phyloP scores from a whole-genome alignment of 2,113 vertebrate genomes.

The Crotalus tigris region DNA sequence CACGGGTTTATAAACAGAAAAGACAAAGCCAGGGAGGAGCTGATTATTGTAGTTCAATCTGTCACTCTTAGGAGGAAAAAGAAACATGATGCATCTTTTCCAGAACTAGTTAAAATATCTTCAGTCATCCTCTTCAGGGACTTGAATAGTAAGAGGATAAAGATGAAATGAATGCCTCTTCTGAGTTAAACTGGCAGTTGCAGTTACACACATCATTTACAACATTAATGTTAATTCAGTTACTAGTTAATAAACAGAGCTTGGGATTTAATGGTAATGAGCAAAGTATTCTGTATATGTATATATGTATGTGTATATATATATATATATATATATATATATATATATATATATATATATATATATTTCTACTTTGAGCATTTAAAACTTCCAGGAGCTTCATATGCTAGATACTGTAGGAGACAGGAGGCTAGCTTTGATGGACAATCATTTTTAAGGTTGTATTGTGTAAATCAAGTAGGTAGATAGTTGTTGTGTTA shows the following conservation, averaged over 20 bases:
- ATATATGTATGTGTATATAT: neutral
- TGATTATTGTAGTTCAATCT: neutral
- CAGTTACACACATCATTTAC: neutral
- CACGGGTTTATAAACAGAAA: neutral
- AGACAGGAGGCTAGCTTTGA: neutral
- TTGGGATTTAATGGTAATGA: neutral
- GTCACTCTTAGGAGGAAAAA: neutral
- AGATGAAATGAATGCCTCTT: neutral
- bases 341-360: neutral
- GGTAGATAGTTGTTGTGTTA: neutral
- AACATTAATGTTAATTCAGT: neutral
- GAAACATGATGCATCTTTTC: accelerated
- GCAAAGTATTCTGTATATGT: neutral
- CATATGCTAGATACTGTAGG: neutral
- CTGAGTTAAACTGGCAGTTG: neutral
- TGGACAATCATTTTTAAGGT: neutral
- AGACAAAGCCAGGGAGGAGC: neutral
- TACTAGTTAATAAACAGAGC: neutral
- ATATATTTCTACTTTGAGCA: neutral
- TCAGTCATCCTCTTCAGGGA: neutral
- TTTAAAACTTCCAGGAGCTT: neutral
- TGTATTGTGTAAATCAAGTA: neutral
- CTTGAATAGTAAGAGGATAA: neutral
- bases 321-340: neutral
- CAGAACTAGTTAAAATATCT: neutral